These are phyloP conservation scores for Macrotrachela quadricornifera DNA, from an alignment of 1,140 invertebrate species.

Conservation along the genomic window DNA sequence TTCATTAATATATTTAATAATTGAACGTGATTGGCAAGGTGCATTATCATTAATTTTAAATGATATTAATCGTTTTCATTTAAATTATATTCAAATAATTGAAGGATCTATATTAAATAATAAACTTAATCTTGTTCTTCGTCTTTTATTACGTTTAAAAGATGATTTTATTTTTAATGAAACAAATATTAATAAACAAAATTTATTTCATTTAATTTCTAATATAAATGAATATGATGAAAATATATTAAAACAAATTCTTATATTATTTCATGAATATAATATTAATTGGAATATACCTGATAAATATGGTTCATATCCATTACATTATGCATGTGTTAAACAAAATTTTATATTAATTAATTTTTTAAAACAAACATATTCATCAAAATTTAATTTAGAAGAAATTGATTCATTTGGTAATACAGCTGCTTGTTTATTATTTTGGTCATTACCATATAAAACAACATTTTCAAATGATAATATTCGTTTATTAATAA, in stretches of 20 bases:
- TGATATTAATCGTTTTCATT: constrained; percentile 11
- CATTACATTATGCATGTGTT: constrained; percentile 30
- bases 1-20: constrained; percentile 16
- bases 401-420: too few species aligned
- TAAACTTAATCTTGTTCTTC: constrained; percentile 28
- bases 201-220: constrained; percentile 26
- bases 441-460: too few species aligned
- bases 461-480: neutral
- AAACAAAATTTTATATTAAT: constrained; percentile 21
- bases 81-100: neutral
- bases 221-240: too few species aligned
- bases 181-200: constrained; percentile 14
- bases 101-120: constrained; percentile 27
- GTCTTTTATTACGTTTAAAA: constrained; percentile 22
- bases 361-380: constrained; percentile 20
- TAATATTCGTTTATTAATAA: constrained; percentile 8
- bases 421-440: too few species aligned
- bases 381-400: neutral
- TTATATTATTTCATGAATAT: constrained; percentile 18
- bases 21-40: constrained; percentile 24
- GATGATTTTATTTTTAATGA: constrained; percentile 13
- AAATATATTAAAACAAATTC: constrained; percentile 15
- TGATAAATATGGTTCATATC: constrained; percentile 26
- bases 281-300: constrained; percentile 15
- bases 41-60: constrained; percentile 21